Conservation (phyloP, 1,140 invertebrate species). For the Dendrolimus kikuchii region DNA sequence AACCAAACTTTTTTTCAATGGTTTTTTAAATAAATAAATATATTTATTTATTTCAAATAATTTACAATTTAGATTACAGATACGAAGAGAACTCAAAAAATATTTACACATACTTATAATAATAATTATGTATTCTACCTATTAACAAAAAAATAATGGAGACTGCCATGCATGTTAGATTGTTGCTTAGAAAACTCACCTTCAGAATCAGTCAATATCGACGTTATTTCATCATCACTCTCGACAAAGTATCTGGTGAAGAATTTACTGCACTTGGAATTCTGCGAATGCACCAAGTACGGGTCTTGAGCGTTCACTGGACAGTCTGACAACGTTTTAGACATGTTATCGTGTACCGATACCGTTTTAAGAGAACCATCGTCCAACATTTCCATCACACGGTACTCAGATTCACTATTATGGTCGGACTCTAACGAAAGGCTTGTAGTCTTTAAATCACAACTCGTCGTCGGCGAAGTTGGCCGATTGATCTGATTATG, state of each 20-base stretch:
- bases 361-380: conserved; percentile 68
- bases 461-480: conserved; percentile 41
- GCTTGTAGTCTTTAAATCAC: conserved; percentile 39
- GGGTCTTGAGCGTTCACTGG: conserved; percentile 63
- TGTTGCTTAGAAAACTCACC: conserved; percentile 30
- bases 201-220: conserved; percentile 69
- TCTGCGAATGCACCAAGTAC: conserved; percentile 67
- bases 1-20: too few species aligned
- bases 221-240: conserved; percentile 69
- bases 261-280: conserved; percentile 70
- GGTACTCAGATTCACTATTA: conserved; percentile 63
- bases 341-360: conserved; percentile 67
- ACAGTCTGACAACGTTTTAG: conserved; percentile 65
- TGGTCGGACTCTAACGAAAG: conserved; percentile 44
- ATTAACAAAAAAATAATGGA: background rate
- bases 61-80: too few species aligned
- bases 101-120: too few species aligned
- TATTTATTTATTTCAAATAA: too few species aligned
- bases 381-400: conserved; percentile 68
- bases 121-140: too few species aligned
- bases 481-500: conserved; percentile 65
- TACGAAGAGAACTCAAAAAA: too few species aligned
- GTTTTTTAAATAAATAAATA: too few species aligned
- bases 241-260: conserved; percentile 68
- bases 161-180: background rate